phyloP scores from a whole-genome alignment of 2,113 vertebrate species.

The Petrocephalus microphthalmus region DNA sequence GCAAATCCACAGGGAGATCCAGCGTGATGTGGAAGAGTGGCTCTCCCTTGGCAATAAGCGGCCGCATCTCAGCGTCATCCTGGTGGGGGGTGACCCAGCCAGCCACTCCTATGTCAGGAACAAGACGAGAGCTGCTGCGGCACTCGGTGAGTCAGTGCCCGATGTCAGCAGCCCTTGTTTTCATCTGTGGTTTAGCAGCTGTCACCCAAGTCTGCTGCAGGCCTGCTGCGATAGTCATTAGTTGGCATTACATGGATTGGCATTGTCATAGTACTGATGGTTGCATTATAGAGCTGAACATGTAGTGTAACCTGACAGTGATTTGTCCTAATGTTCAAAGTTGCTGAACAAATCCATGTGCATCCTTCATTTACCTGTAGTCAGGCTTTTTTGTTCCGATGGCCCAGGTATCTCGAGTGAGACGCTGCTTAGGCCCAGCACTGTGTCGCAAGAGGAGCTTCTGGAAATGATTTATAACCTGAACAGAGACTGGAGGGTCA shows the following conservation, averaged over 20 bases:
- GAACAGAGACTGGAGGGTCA: constrained; percentile 78
- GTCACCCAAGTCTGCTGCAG: neutral
- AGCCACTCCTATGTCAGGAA: constrained; percentile 82
- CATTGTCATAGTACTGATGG: neutral
- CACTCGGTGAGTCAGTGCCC: constrained; percentile 67
- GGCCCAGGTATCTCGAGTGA: constrained; percentile 69
- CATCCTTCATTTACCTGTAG: neutral
- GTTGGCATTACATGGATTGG: neutral
- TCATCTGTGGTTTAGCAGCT: neutral
- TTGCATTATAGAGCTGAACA: neutral
- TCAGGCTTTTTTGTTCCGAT: neutral
- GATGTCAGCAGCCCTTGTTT: neutral
- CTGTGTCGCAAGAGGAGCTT: constrained; percentile 79
- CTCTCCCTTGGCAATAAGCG: constrained; percentile 73
- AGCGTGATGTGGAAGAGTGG: constrained; percentile 70
- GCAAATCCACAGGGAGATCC: constrained; percentile 77
- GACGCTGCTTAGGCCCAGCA: constrained; percentile 70
- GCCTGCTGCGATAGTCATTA: neutral
- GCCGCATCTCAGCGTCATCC: constrained; percentile 80
- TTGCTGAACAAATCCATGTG: neutral
- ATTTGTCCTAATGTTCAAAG: neutral
- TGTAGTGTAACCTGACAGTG: neutral
- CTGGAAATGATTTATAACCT: constrained; percentile 72
- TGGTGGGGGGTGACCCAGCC: constrained; percentile 80
- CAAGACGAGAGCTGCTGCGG: constrained; percentile 76